Conservation (phyloP, 2,113 vertebrate species). For the Ophiodon elongatus region DNA sequence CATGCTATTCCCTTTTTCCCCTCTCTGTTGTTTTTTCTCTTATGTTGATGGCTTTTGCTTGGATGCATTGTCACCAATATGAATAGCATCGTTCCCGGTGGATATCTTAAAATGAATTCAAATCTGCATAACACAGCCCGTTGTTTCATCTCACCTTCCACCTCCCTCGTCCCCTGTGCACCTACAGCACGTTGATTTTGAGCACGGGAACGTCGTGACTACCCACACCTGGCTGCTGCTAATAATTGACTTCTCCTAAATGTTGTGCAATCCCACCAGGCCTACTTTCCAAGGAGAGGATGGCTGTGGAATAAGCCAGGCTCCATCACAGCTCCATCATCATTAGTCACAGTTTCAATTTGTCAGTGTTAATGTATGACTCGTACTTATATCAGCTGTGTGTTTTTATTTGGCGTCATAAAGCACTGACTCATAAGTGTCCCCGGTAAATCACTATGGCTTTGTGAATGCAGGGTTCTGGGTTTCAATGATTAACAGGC, state of each 20-base stretch:
- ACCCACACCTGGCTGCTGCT: no score
- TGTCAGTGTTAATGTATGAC: conserved; percentile 33
- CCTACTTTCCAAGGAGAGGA: background rate
- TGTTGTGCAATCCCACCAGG: background rate
- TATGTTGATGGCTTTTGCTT: background rate
- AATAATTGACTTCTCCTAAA: background rate
- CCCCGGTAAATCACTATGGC: conserved; percentile 40
- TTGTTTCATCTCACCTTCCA: background rate
- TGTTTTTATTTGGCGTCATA: conserved; percentile 13
- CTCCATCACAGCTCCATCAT: conserved; percentile 12
- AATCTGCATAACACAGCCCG: background rate
- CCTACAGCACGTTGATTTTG: no score
- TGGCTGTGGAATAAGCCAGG: background rate
- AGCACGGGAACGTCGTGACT: no score
- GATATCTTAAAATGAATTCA: background rate
- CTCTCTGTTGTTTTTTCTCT: background rate
- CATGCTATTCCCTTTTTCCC: background rate
- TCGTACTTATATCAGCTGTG: conserved; percentile 4
- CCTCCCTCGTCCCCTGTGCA: conserved; percentile 66
- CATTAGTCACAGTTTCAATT: conserved; percentile 39
- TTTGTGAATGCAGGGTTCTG: conserved; percentile 17
- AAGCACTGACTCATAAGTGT: conserved; percentile 34
- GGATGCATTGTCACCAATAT: background rate
- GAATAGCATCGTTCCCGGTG: no score
- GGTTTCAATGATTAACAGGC: conserved; percentile 74